A percentile compares a stretch with the other conserved stretches of the same genome.
Conservation (phyloP, 2,888 invertebrate genomes). For the Tipula lateralis region DNA sequence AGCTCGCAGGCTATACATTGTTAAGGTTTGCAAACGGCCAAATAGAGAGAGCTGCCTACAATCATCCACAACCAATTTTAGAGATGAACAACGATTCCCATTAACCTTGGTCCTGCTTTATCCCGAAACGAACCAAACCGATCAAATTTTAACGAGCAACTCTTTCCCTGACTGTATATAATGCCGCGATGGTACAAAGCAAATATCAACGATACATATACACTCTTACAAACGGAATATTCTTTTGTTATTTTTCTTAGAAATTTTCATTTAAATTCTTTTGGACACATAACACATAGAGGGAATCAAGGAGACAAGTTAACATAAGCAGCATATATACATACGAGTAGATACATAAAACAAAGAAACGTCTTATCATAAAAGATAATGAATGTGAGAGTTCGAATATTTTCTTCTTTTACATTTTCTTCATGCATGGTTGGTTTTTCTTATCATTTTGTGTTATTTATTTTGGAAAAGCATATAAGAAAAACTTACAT, state of each 20-base stretch:
- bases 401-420: not conserved
- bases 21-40: too few relatives aligned
- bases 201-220: too few relatives aligned
- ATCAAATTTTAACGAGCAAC: too few relatives aligned
- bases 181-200: too few relatives aligned
- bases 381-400: constrained; percentile 24
- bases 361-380: constrained; percentile 15
- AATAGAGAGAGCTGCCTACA: too few relatives aligned
- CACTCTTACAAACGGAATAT: too few relatives aligned
- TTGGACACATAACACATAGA: not conserved
- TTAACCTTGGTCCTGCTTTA: too few relatives aligned
- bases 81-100: too few relatives aligned
- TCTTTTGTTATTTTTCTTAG: not conserved
- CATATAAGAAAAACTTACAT: constrained; percentile 7
- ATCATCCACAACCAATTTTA: too few relatives aligned
- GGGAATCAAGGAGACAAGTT: not conserved
- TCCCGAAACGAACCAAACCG: too few relatives aligned
- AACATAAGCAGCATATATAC: not conserved
- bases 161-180: too few relatives aligned
- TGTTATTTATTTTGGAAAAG: not conserved
- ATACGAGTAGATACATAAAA: not conserved
- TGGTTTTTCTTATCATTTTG: not conserved
- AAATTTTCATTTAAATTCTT: constrained; percentile 11
- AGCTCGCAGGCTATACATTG: too few relatives aligned
- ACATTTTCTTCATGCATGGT: constrained; percentile 19